Evolutionary conservation across 1,140 invertebrate genomes (phyloP).

Genomic region (Ylistrum balloti): DNA sequence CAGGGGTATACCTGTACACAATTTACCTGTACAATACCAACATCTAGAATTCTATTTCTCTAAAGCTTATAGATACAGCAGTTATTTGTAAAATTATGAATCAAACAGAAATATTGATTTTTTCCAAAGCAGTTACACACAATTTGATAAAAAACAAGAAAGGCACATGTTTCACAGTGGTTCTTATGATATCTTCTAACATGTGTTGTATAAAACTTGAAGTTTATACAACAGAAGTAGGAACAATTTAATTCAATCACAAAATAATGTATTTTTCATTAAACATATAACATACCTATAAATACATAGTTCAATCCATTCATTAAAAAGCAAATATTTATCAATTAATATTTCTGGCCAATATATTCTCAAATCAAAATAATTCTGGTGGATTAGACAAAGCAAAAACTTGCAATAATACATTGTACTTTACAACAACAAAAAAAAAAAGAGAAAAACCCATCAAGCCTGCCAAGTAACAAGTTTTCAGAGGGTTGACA

Average conservation of each 20-base stretch:
- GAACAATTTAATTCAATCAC: not conserved
- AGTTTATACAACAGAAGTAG: not conserved
- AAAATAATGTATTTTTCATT: not conserved
- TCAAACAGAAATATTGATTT: not conserved
- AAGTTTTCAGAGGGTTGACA: not conserved
- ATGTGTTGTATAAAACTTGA: not conserved
- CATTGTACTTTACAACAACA: too few species aligned
- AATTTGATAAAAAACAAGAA: not conserved
- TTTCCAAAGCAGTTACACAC: not conserved
- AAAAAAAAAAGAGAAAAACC: not conserved
- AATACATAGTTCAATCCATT: not conserved
- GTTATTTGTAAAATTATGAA: too few species aligned
- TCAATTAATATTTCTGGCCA: not conserved
- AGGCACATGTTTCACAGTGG: not conserved
- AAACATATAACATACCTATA: not conserved
- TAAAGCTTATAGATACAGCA: not conserved
- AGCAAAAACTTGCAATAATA: not conserved
- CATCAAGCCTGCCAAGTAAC: not conserved
- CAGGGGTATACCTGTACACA: too few species aligned
- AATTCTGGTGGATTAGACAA: not conserved
- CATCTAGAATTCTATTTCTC: too few species aligned
- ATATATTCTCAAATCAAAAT: not conserved
- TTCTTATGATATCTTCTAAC: not conserved
- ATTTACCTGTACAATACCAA: not conserved
- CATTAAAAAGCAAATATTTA: conserved; percentile 4